phyloP scores from a whole-genome alignment of 2,888 invertebrate genomes.

The Nebria salina region DNA sequence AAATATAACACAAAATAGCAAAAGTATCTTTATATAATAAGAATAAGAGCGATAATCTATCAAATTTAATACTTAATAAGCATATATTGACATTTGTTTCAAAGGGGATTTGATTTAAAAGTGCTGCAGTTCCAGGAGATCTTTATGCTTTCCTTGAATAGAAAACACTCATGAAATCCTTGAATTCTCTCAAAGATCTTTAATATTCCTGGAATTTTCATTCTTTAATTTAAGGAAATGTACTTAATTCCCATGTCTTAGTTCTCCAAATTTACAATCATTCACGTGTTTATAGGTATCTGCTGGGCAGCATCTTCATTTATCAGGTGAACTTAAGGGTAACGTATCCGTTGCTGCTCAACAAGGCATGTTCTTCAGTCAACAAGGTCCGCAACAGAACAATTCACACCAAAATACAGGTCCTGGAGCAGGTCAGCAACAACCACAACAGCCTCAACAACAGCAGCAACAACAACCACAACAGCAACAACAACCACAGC shows the following conservation, averaged over 20 bases:
- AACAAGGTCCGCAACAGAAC: constrained; percentile 57
- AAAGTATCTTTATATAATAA: no score
- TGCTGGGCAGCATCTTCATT: constrained; percentile 86
- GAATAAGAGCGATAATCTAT: no score
- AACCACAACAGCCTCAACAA: constrained; percentile 62
- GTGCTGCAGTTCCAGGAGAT: not conserved
- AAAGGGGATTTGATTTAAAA: no score
- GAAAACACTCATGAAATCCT: not conserved
- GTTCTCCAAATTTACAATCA: not conserved
- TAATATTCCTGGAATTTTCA: not conserved
- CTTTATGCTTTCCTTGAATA: not conserved
- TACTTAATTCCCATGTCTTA: not conserved
- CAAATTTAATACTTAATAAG: no score
- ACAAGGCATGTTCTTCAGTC: constrained; percentile 81
- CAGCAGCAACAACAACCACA: constrained; percentile 47
- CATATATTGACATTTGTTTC: no score
- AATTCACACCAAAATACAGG: constrained; percentile 54
- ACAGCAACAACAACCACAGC: constrained; percentile 49
- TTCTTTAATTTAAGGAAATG: no score
- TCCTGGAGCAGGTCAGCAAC: constrained; percentile 54
- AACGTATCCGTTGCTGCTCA: constrained; percentile 85
- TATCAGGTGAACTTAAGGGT: constrained; percentile 76
- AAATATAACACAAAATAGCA: no score
- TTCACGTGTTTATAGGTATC: constrained; percentile 71
- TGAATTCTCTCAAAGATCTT: not conserved